Base-by-base conservation (phyloP, 2,113 vertebrate genomes). In the Perca fluviatilis region DNA sequence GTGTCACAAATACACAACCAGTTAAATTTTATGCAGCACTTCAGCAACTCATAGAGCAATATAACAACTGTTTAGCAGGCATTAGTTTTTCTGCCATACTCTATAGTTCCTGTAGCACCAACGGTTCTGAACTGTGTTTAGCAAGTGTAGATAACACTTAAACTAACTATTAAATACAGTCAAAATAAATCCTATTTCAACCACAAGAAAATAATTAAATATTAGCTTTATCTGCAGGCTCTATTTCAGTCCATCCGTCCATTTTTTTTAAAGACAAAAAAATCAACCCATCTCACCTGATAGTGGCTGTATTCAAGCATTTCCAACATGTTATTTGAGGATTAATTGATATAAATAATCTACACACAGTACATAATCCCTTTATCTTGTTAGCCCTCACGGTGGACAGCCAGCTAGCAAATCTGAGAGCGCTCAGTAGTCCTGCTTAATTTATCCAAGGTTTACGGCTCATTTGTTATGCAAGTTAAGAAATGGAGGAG, bases 231-330 rank as follows among this genome's bases (percentile, higher is more conserved):
- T 13, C 2, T 21, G 19, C 13, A 50, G 54, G 21, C 8, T 40
- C 1, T 5, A 7, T 64, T 47, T 58, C 9, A n/a, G 7, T 67
- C 25, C 3, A 30, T 57, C 6, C 3, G 4, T 47, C 19, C 13
- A 0, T 54, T 53, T 53, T 53, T 21, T 56, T 66, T n/a, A 46
- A 75, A 47, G 10, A 68, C 15, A 54, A 56, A 54, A 64, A 80
- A 54, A 49, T 18, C 4, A 79, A 61, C 25, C 12, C 27, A 53
- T 90, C 95, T 98, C 94, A 99, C 98, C 98, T 99, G 97, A 90
- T 97, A 99, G 92, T 98, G 97, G 90, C 95, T 97, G 95, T 98
- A 99, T 91, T 99, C 98, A 93, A 99, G 96, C 98, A 99, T 99
- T 95, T 98, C 97, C 97, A 99, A 93, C 97, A 98, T 98, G 70